Evolutionary conservation across 2,888 invertebrate genomes (phyloP).

Genomic region (Tetragonisca angustula): DNA sequence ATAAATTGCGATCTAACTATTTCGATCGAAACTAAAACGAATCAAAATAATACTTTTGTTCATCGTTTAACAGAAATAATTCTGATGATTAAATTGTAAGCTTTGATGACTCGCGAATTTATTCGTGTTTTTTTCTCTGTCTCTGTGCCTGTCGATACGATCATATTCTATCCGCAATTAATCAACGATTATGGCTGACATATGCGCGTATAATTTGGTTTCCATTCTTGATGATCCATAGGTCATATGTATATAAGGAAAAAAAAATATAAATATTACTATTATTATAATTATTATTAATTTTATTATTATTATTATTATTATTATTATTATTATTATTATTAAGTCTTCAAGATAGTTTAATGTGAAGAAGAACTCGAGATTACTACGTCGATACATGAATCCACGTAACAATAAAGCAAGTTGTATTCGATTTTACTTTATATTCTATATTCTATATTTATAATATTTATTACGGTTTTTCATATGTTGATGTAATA

Average conservation of each 20-base stretch:
- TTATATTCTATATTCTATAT: constrained; percentile 69
- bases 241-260: constrained; percentile 62
- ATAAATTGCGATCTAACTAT: constrained; percentile 42
- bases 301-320: neutral
- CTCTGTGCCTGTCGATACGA: constrained; percentile 30
- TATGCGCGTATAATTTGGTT: constrained; percentile 60
- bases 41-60: constrained; percentile 27
- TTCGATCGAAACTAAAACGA: constrained; percentile 5
- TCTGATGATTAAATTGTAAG: constrained; percentile 4
- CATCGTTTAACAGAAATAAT: constrained; percentile 12
- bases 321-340: constrained; percentile 1
- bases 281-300: neutral
- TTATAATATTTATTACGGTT: constrained; percentile 78
- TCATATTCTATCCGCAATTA: constrained; percentile 15
- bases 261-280: constrained; percentile 8
- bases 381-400: constrained; percentile 53
- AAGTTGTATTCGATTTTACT: constrained; percentile 69
- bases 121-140: constrained; percentile 20
- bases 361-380: constrained; percentile 38
- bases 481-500: constrained; percentile 74
- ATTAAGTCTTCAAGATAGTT: constrained; percentile 68
- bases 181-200: constrained; percentile 49
- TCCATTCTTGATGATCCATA: constrained; percentile 56
- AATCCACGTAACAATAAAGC: constrained; percentile 57
- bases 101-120: constrained; percentile 31